Base-by-base conservation (phyloP, 2,888 invertebrate species). In the Blera fallax region DNA sequence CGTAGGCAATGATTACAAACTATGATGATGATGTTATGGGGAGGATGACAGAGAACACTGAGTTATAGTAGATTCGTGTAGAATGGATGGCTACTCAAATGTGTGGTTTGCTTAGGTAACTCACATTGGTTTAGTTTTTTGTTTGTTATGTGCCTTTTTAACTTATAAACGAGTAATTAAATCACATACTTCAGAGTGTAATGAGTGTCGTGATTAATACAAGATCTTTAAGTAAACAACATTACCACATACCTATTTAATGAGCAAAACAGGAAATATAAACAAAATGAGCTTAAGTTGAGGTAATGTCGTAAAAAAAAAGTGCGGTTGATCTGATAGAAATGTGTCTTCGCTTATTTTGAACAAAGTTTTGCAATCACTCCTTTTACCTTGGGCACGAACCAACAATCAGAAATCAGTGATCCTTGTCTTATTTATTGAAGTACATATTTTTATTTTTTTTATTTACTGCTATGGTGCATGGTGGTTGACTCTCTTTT, bases 91-190 rank as follows among this genome's bases (percentile, higher is more conserved):
- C 11, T 48, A 64, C 72, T 72, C 64, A 56, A 64, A 64, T 64
- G 70, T 79, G 78, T 58, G 11, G 10, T 64, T 79, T 32, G 72
- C 37, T 78, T 78, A 70, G 69, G 27, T 78, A 70, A 78, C 69
- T 45, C 14, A 48, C 27, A 14, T 37, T 72, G 29, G n/a, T n/a
- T n/a, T n/a, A n/a, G n/a, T n/a, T n/a, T 52, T n/a, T 76, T n/a
- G 32, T 58, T 34, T 21, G 32, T 58, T 34, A 14, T 34, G 24
- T 60, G 4, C n/a, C 10, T 29, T 43, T 64, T 60, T 29, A 29
- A 1, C 43, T 45, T 29, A 21, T 1, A 14, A 32, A 8, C 7
- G n/a, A 24, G 10, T 54, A 54, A 54, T 52, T 54, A 54, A 40
- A 54, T 29, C 27, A 14, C 7, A 27, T 54, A 54, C 54, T 54